Base-by-base conservation (phyloP, 2,113 vertebrate species). In the Cryptotis parvus region DNA sequence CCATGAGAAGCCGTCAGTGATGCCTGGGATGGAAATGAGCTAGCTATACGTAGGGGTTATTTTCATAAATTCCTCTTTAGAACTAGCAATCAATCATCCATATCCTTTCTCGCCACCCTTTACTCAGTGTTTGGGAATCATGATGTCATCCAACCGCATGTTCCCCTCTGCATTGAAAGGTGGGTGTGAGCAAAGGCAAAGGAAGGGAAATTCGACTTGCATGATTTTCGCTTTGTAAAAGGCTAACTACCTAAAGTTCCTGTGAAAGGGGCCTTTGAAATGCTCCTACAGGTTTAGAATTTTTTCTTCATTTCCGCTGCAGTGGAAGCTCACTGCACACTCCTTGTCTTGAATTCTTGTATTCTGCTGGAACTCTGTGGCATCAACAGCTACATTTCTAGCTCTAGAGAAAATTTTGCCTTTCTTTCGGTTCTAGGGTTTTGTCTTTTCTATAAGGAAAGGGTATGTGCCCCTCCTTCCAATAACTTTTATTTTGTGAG, bases 401-500 rank as follows among this genome's bases (percentile, higher is more conserved):
- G 0, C 31, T 41, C 6, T 0, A 24, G 52, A 82, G 12, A 84
- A 87, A 29, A 68, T 89, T 63, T 87, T 76, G 24, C 33, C 68
- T 84, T 63, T 20, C 6, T 49, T 58, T 86, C 55, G 45, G 9
- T 78, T 82, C 91, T 39, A 35, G 41, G 26, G 31, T 85, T 69
- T 78, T 78, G 27, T 85, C 83, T 90, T 76, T 90, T 90, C 45
- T 66, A 6, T 41, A 22, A 61, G 45, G 73, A 9, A 26, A 45
- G 15, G 6, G 0, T 16, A 29, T 75, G 18, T 80, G 89, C 82
- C 86, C 26, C 10, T 55, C 7, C 73, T 26, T 14, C 41, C 45
- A 45, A 37, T 77, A 58, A 31, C 16, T 52, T 72, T 91, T 80
- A 73, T 92, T 73, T 61, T 84, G 9, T 87, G 18, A 92, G 5